Evolutionary conservation across 2,888 invertebrate species (phyloP), one percentile per base, ranked within the genome.

Genomic region (Cistogaster globosa): DNA sequence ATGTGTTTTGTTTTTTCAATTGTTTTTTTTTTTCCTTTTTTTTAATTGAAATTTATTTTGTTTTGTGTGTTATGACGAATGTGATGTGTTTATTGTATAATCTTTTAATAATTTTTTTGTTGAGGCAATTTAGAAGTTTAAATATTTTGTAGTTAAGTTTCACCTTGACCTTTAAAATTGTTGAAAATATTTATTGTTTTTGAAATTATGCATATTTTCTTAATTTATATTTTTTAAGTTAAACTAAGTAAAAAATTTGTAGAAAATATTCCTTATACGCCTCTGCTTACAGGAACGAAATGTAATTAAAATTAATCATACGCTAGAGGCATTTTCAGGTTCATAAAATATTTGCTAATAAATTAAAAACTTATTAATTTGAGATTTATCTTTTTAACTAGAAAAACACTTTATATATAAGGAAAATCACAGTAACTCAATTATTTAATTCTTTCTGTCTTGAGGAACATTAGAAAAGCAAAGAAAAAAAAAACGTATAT

Each of bases 221-320:
- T 26, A 26, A 26, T 26, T 26, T 26, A 26, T 2, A 26, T 26
- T 26, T 32, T 32, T 5, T 32, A 5, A 6, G 32, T 32, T 32
- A 32, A 32, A 7, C 1, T 5, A 32, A 32, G 2, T 32, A 32
- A 3, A 32, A 32, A 32, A 32, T 6, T 32, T 32, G 6, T 8
- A 22, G n/a, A n/a, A 42, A 42, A 42, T 45, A 45, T 58, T 42
- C 26, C 42, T 55, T 20, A 65, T 75, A 65, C 42, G 63, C 26
- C 63, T 26, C 42, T n/a, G n/a, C 18, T 26, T 26, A 26, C 26
- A 26, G 26, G 26, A 26, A 42, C 1, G 1, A 3, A 12, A 3
- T 32, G 6, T 32, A 14, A 65, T 55, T 32, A 32, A 38, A 42
- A 67, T 58, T 36, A 76, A 32, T 65, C 65, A 76, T 76, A 67